Base-by-base conservation (phyloP, 2,888 invertebrate species). In the Patella pellucida region DNA sequence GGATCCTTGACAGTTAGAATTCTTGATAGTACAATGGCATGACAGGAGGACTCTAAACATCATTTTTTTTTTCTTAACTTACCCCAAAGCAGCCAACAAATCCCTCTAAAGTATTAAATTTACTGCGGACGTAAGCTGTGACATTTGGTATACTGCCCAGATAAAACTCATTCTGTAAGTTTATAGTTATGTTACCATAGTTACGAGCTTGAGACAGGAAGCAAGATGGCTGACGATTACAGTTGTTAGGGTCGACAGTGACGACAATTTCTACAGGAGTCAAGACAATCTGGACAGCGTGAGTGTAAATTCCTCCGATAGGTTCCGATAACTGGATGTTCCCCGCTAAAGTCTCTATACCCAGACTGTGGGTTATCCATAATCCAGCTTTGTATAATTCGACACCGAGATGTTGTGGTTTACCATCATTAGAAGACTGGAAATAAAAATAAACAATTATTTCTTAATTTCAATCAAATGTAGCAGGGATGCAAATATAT, bases 71-170 rank as follows among this genome's bases (percentile, higher is more conserved):
- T 41, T 41, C 7, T 23, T 27, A 1, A 76, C 83, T 84, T 81
- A 89, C 89, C 79, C 87, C 87, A 31, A 89, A 76, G 79, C 89
- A 89, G 3, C 89, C 89, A 41, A 73, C 79, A 77, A 85, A 88
- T 15, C 83, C 82, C 1, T 75, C 76, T 11, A 76, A 68, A 11
- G 83, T 82, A 15, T 69, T 76, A 62, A 87, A 75, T 76, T 85
- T 86, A 75, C 86, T 88, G 69, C 88, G 76, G 19, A 85, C 78
- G 76, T 85, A 89, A 2, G 87, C 78, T 7, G 85, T 86, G 73
- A 85, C 77, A 7, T 72, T 27, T 1, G 76, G 68, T 14, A 87
- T 77, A 19, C 85, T 85, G 41, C 89, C 89, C 67, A 88, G 69
- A 52, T 78, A 76, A 72, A 85, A 54, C 52, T 69, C 71, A 50